Conservation (phyloP, 2,113 vertebrate genomes). For the Rhinichthys klamathensis region DNA sequence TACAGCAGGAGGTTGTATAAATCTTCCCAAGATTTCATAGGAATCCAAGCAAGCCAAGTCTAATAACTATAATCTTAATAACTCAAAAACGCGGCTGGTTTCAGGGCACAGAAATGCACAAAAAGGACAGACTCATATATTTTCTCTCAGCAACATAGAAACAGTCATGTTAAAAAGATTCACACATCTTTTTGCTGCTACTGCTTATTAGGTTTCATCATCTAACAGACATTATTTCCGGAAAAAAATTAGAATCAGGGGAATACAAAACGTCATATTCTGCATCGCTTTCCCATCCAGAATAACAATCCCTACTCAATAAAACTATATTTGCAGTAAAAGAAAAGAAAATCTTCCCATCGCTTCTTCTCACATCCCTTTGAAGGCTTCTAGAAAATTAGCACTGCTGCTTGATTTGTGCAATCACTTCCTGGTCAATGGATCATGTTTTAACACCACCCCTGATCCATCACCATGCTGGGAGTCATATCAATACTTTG, state of each 20-base stretch:
- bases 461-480: constrained; percentile 78
- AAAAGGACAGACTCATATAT: not conserved
- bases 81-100: not conserved
- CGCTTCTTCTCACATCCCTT: not conserved
- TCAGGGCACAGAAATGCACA: not conserved
- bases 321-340: constrained; percentile 2
- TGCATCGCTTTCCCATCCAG: not conserved
- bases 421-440: constrained; percentile 60
- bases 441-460: constrained; percentile 72
- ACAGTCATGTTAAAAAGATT: not conserved
- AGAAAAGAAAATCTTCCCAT: not conserved
- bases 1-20: constrained; percentile 57
- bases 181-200: not conserved
- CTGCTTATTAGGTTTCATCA: constrained; percentile 11
- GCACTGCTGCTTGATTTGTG: constrained; percentile 55
- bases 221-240: not conserved
- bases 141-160: not conserved
- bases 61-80: constrained; percentile 6
- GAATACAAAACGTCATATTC: not conserved
- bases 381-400: constrained; percentile 3
- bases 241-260: not conserved
- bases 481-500: constrained; percentile 80
- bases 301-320: not conserved
- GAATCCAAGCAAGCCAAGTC: not conserved
- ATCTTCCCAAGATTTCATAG: constrained; percentile 9